Evolutionary conservation across 2,113 vertebrate genomes (phyloP).

Genomic region (Xiphias gladius): DNA sequence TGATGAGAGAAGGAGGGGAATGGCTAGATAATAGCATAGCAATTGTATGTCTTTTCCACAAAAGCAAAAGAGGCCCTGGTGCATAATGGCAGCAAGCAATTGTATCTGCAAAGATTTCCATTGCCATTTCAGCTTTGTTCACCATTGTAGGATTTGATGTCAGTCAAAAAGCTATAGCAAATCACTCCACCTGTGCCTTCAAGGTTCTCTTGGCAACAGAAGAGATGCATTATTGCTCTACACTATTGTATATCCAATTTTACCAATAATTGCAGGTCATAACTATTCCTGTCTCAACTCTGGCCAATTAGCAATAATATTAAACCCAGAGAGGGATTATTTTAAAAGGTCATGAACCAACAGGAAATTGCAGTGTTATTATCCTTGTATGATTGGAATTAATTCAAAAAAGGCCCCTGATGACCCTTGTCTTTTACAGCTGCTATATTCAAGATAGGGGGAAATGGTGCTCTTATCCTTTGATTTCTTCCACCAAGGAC

Average conservation of each 20-base stretch:
- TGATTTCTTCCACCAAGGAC: conserved; percentile 2
- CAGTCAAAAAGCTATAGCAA: conserved; percentile 68
- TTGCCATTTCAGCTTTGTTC: conserved; percentile 72
- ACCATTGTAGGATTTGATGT: conserved; percentile 64
- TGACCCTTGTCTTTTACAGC: conserved; percentile 6
- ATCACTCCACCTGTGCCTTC: conserved; percentile 44
- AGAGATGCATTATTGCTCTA: conserved; percentile 41
- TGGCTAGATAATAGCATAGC: conserved; percentile 71
- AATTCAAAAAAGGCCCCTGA: conserved; percentile 22
- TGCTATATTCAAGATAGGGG: conserved; percentile 16
- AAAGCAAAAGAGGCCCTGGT: conserved; percentile 70
- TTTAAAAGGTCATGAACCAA: conserved; percentile 58
- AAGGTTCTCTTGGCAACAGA: conserved; percentile 35
- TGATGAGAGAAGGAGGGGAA: conserved; percentile 63
- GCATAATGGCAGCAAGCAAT: conserved; percentile 77
- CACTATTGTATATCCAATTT: conserved; percentile 33
- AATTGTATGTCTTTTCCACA: conserved; percentile 76
- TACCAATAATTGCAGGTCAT: conserved; percentile 61
- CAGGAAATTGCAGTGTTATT: conserved; percentile 52
- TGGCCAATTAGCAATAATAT: conserved; percentile 57
- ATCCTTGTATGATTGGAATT: conserved; percentile 43
- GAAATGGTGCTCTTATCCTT: conserved; percentile 27
- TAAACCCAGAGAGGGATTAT: conserved; percentile 48
- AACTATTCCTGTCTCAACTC: conserved; percentile 48
- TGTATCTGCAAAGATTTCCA: conserved; percentile 78